A percentile compares a stretch with the other conserved stretches of the same genome.
These are phyloP conservation scores for Melanaphis sacchari DNA, from an alignment of 1,140 invertebrate species.

Conservation along the genomic window DNA sequence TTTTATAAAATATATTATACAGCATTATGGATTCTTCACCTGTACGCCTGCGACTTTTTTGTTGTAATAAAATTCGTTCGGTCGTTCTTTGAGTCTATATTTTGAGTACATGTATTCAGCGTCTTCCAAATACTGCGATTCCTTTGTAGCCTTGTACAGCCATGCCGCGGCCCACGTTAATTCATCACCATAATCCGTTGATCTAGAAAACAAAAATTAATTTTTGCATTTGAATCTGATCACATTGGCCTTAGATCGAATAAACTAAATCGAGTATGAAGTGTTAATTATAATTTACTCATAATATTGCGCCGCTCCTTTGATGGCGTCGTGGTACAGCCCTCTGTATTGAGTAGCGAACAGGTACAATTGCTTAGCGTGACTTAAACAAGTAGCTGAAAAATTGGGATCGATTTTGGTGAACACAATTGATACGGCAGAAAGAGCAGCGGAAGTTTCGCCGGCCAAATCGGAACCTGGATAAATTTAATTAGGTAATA, in stretches of 20 bases:
- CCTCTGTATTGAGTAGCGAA: constrained; percentile 69
- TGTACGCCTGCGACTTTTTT: constrained; percentile 70
- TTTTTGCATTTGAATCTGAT: neutral
- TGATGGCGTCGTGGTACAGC: constrained; percentile 69
- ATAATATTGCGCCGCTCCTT: constrained; percentile 67
- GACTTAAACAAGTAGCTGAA: constrained; percentile 65
- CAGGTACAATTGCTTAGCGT: constrained; percentile 69
- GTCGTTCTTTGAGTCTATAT: constrained; percentile 66
- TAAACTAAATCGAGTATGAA: neutral
- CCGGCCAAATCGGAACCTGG: constrained; percentile 71
- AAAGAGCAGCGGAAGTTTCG: constrained; percentile 71
- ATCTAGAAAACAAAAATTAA: constrained; percentile 62
- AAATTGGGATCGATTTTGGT: constrained; percentile 66
- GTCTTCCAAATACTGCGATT: constrained; percentile 67
- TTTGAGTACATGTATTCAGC: constrained; percentile 67
- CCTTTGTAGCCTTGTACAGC: constrained; percentile 70
- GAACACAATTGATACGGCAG: constrained; percentile 68
- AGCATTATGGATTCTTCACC: constrained; percentile 62
- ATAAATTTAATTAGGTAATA: neutral
- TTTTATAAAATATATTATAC: neutral
- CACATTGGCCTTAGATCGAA: neutral
- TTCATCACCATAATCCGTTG: constrained; percentile 70
- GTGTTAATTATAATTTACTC: constrained; percentile 63
- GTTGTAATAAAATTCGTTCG: constrained; percentile 69
- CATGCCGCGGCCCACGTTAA: constrained; percentile 71